Conservation (phyloP, 2,113 vertebrate species). For the Rhabdornis inornatus region DNA sequence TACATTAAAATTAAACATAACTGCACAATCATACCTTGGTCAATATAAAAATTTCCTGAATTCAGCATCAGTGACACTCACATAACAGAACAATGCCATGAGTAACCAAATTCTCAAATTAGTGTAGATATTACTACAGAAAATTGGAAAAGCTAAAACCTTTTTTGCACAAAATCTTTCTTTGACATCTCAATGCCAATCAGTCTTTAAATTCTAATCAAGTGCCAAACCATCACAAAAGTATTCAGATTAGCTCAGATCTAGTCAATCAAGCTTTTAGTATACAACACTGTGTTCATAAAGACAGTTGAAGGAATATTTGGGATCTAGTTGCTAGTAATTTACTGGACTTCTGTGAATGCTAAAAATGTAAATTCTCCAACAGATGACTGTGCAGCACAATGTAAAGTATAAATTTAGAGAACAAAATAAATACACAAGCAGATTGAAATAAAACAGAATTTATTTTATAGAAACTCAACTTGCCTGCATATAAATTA, state of each 20-base stretch:
- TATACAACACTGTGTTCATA: not conserved
- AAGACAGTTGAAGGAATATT: not conserved
- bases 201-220: not conserved
- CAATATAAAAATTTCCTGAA: not conserved
- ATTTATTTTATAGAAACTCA: not conserved
- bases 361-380: not conserved
- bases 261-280: not conserved
- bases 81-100: not conserved
- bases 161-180: not conserved
- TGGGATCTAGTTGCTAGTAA: not conserved
- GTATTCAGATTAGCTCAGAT: not conserved
- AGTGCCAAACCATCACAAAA: not conserved
- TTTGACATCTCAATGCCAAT: not conserved
- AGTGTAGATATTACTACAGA: not conserved
- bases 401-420: not conserved
- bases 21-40: too few relatives aligned
- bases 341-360: not conserved
- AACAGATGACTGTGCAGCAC: not conserved
- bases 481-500: not conserved
- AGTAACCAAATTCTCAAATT: not conserved
- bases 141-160: not conserved
- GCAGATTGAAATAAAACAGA: not conserved
- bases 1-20: not conserved
- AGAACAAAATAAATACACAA: not conserved
- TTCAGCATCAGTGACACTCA: not conserved